Percentiles rank a stretch among this genome's conserved stretches.
phyloP scores from a whole-genome alignment of 2,113 vertebrate species.

The Macquaria australasica region DNA sequence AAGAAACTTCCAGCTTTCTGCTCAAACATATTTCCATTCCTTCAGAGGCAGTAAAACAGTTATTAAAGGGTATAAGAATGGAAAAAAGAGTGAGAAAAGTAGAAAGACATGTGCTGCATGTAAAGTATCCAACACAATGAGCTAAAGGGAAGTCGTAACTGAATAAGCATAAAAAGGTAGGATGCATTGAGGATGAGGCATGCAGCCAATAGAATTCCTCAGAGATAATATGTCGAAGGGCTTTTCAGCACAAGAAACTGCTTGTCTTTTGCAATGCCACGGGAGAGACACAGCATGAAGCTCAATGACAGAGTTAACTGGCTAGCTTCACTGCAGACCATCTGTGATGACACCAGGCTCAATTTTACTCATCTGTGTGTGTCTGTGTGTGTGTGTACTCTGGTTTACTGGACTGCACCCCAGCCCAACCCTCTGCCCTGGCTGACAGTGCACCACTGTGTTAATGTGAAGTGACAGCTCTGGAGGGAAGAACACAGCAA shows the following conservation, averaged over 20 bases:
- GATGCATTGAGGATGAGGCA: constrained; percentile 52
- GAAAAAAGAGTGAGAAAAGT: constrained; percentile 16
- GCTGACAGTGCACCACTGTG: constrained; percentile 71
- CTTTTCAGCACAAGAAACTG: constrained; percentile 45
- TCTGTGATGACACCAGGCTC: constrained; percentile 74
- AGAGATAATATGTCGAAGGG: constrained; percentile 47
- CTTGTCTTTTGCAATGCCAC: constrained; percentile 49
- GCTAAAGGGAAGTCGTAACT: constrained; percentile 66
- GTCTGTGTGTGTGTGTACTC: constrained; percentile 36
- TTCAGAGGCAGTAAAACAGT: constrained; percentile 56
- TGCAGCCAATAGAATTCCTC: constrained; percentile 56
- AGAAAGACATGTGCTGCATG: constrained; percentile 38
- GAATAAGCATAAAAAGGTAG: constrained; percentile 59
- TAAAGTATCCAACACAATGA: constrained; percentile 62
- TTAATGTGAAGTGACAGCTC: constrained; percentile 83
- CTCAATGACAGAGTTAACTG: constrained; percentile 70
- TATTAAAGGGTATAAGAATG: constrained; percentile 46
- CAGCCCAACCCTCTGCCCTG: constrained; percentile 59
- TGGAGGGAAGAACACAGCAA: constrained; percentile 78
- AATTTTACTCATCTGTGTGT: constrained; percentile 66
- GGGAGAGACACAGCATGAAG: constrained; percentile 42
- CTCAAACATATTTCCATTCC: constrained; percentile 66
- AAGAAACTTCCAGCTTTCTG: constrained; percentile 73
- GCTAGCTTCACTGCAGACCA: constrained; percentile 68
- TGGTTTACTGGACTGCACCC: constrained; percentile 68